These are phyloP conservation scores for Pteronotus mesoamericanus DNA, from an alignment of 2,797 vertebrate genomes.

Conservation along the genomic window DNA sequence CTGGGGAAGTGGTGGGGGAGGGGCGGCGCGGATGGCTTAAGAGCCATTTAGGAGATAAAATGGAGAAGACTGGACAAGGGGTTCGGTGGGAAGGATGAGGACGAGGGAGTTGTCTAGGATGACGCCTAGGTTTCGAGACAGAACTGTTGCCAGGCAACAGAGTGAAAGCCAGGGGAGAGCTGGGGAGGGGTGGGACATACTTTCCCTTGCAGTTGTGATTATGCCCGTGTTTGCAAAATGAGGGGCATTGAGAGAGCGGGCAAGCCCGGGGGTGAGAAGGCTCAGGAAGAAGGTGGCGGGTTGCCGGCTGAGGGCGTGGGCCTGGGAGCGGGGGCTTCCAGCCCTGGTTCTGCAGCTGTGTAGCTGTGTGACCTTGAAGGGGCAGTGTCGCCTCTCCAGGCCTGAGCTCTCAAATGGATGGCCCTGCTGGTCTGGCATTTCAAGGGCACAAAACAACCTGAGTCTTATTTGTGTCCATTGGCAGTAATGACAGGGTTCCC, in stretches of 20 bases:
- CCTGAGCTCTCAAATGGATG: neutral
- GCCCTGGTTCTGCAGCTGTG: neutral
- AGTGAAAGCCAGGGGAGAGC: neutral
- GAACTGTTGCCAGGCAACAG: conserved; percentile 66
- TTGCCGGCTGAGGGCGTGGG: neutral
- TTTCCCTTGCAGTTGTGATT: conserved; percentile 18
- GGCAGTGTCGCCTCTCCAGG: neutral
- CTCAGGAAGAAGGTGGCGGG: neutral
- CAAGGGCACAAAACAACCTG: neutral
- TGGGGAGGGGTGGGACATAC: neutral
- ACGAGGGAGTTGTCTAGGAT: neutral
- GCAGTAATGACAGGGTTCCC: neutral
- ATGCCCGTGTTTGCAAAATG: neutral
- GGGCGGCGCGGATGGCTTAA: neutral
- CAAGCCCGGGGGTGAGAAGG: neutral
- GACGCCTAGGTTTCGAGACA: conserved; percentile 21
- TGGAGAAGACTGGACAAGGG: neutral
- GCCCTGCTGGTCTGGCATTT: neutral
- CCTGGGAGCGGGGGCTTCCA: neutral
- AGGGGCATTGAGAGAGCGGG: neutral
- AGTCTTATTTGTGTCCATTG: neutral
- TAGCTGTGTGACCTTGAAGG: neutral
- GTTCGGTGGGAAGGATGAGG: neutral
- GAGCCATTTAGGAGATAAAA: neutral
- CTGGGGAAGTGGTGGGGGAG: neutral